Base-by-base conservation (phyloP, 2,113 vertebrate genomes). In the Mastomys coucha region DNA sequence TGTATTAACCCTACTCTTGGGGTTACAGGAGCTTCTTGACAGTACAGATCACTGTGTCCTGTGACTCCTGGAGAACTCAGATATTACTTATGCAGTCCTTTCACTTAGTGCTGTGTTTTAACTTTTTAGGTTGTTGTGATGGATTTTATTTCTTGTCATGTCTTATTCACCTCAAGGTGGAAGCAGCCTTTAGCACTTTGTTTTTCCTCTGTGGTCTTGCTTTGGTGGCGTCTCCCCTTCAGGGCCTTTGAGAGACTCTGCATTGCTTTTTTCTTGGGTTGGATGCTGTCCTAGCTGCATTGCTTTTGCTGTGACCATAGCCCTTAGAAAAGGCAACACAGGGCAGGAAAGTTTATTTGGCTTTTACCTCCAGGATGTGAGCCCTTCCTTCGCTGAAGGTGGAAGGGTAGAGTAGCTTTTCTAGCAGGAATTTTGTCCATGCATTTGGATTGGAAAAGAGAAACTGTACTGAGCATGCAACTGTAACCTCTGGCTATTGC, bases 211-310 rank as follows among this genome's bases (percentile, higher is more conserved):
- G 8, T 56, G 13, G 33, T 5, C 51, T 26, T 8, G 7, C 72
- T 2, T 17, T 2, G 14, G n/a, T 31, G 53, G 3, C 5, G 4
- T 42, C 0, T 39, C 13, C 53, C 56, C 56, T 24, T 26, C 0
- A 13, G n/a, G 28, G 88, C 70, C 69, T 87, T 72, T 49, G 24
- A 53, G 91, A 7, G 17, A 31, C 75, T 60, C 49, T 16, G 49
- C 16, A 33, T 22, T 2, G 8, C 8, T 1, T 16, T 36, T 53
- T 19, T 16, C 49, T 53, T 53, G 45, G 45, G 51, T 36, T 80
- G 77, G 77, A 10, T 56, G 7, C 77, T 56, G 78, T 24, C 36
- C 20, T 58, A 4, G 53, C 36, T 82, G 78, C 53, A n/a, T 58
- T 81, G 58, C 36, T 58, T 20, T 81, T 81, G 33, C 78, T 39